These are phyloP conservation scores for Ataeniobius toweri DNA, from an alignment of 2,797 vertebrate genomes.

Conservation along the genomic window DNA sequence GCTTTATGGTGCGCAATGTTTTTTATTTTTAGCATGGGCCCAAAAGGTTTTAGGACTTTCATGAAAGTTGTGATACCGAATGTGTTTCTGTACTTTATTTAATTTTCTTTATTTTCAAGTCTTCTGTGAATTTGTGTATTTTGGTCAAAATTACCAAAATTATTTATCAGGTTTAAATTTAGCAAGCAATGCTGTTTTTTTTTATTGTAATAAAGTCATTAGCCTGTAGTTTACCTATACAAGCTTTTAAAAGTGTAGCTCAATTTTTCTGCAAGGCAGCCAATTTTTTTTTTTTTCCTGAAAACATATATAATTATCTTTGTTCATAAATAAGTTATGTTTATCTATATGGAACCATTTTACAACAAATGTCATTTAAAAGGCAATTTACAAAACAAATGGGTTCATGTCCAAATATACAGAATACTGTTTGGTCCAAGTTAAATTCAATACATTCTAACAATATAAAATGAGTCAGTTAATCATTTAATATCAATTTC, in stretches of 20 bases:
- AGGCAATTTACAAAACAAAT: background rate
- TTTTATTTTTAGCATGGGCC: conserved; percentile 35
- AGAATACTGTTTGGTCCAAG: background rate
- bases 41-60: conserved; percentile 30
- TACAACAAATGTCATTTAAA: background rate
- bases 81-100: conserved; percentile 26
- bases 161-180: conserved; percentile 50
- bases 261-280: background rate
- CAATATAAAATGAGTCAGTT: background rate
- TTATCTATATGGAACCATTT: background rate
- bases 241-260: background rate
- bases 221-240: conserved; percentile 17
- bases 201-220: conserved; percentile 73
- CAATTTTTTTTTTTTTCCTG: background rate
- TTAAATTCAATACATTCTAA: background rate
- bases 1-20: conserved; percentile 39
- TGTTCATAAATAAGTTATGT: background rate
- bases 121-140: conserved; percentile 27
- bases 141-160: conserved; percentile 35
- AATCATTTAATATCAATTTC: background rate
- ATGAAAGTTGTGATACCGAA: conserved; percentile 58
- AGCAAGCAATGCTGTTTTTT: conserved; percentile 33
- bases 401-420: background rate
- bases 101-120: conserved; percentile 24
- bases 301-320: background rate